Conservation (phyloP, 2,797 vertebrate genomes). For the Heteromormyrus szaboi region DNA sequence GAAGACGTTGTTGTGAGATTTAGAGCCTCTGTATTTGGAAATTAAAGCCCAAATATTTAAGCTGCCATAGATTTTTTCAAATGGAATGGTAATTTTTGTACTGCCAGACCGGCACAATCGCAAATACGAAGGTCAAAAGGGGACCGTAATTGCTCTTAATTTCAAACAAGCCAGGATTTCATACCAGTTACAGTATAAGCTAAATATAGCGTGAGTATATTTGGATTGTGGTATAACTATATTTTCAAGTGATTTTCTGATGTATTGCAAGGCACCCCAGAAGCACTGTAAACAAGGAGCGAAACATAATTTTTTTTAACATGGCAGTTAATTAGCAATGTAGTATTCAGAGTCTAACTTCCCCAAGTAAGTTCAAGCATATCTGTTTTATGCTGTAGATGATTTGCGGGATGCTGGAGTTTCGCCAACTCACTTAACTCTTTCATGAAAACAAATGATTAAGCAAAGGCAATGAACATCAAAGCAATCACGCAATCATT, state of each 20-base stretch:
- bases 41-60: not conserved
- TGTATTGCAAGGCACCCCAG: not conserved
- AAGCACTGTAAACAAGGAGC: not conserved
- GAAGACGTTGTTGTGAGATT: not conserved
- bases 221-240: not conserved
- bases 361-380: slow-evolving; percentile 3
- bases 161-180: not conserved
- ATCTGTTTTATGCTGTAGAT: not conserved
- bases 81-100: not conserved
- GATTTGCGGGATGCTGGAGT: not conserved
- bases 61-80: not conserved
- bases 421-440: not conserved
- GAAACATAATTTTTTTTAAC: not conserved
- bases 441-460: slow-evolving; percentile 11
- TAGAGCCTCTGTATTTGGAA: not conserved
- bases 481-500: slow-evolving; percentile 9
- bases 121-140: not conserved
- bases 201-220: not conserved
- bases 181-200: not conserved
- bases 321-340: not conserved
- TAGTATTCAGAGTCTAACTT: not conserved
- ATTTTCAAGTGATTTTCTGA: not conserved
- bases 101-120: not conserved
- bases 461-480: slow-evolving; percentile 5
- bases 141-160: not conserved